Conservation (phyloP, 2,888 invertebrate genomes). For the Dexiosoma caninum region DNA sequence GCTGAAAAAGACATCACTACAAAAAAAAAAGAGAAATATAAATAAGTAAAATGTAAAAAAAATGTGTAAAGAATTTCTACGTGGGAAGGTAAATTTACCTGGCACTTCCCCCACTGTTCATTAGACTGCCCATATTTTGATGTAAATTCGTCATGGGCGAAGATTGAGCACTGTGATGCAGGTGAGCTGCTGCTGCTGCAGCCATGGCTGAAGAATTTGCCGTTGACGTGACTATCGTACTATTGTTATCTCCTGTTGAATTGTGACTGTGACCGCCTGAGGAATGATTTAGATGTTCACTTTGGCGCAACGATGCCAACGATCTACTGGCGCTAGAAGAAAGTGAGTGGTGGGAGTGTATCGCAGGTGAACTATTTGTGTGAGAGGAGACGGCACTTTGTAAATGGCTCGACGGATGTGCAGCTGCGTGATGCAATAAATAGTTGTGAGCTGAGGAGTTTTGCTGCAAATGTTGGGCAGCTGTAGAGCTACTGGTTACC, state of each 20-base stretch:
- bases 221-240: slow-evolving; percentile 66
- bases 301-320: slow-evolving; percentile 42
- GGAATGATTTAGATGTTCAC: slow-evolving; percentile 53
- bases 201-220: slow-evolving; percentile 72
- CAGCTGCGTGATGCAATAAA: slow-evolving; percentile 53
- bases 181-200: slow-evolving; percentile 73
- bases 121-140: slow-evolving; percentile 77
- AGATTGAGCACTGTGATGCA: slow-evolving; percentile 75
- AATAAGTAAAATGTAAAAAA: background rate
- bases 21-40: slow-evolving; percentile 37
- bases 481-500: slow-evolving; percentile 64
- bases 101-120: slow-evolving; percentile 78
- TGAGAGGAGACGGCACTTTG: slow-evolving; percentile 40
- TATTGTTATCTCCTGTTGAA: slow-evolving; percentile 40
- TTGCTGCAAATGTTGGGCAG: slow-evolving; percentile 54
- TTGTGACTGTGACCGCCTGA: slow-evolving; percentile 52
- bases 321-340: slow-evolving; percentile 21
- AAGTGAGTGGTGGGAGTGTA: slow-evolving; percentile 51
- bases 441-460: slow-evolving; percentile 52
- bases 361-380: slow-evolving; percentile 43
- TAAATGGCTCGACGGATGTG: slow-evolving; percentile 41
- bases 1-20: slow-evolving; percentile 77
- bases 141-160: slow-evolving; percentile 77
- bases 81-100: slow-evolving; percentile 69
- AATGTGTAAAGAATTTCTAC: background rate